Conservation (phyloP, 2,888 invertebrate genomes). For the Hirudinaria manillensis region DNA sequence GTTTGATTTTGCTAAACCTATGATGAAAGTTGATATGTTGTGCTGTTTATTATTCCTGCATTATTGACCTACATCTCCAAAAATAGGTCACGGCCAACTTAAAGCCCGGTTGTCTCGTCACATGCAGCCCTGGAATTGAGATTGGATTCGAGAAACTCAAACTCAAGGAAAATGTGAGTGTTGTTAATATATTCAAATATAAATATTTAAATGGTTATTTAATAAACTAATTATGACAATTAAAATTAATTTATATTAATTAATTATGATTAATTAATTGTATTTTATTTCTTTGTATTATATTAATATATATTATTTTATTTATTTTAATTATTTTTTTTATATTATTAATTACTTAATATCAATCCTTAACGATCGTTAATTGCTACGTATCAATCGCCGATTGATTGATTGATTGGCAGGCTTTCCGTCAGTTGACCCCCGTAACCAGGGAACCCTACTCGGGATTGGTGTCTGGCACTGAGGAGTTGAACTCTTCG, state of each 20-base stretch:
- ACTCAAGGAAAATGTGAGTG: neutral
- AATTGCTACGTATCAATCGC: no score
- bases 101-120: neutral
- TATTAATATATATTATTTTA: no score
- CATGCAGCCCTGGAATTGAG: neutral
- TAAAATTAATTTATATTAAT: no score
- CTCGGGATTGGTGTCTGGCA: constrained; percentile 12
- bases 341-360: no score
- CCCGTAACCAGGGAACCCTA: constrained; percentile 23
- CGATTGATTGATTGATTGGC: neutral
- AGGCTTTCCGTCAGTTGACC: neutral
- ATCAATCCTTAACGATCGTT: no score
- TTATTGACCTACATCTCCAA: neutral
- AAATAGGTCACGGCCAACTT: neutral
- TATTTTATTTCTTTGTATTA: no score
- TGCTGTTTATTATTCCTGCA: neutral
- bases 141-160: neutral
- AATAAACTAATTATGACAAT: no score
- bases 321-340: no score
- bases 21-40: neutral
- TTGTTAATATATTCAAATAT: no score
- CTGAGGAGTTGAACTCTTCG: neutral
- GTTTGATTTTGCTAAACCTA: neutral
- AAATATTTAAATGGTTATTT: no score
- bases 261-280: no score